These are phyloP conservation scores for Orthonyx spaldingii DNA, from an alignment of 2,113 vertebrate species.

Conservation along the genomic window DNA sequence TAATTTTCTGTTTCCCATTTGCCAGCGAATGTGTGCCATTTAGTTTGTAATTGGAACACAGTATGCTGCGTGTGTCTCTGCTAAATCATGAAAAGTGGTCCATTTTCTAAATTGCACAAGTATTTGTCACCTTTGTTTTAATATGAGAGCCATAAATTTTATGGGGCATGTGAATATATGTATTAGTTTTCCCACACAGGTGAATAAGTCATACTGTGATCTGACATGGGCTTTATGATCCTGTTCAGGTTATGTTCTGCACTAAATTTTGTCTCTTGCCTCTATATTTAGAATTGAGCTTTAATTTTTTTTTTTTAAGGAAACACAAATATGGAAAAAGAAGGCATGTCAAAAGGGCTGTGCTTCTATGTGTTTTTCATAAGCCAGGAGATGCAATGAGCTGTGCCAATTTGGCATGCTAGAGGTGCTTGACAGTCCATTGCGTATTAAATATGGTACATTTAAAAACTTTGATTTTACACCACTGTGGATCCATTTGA, in stretches of 20 bases:
- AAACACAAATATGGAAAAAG: neutral
- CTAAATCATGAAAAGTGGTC: conserved; percentile 44
- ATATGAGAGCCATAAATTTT: conserved; percentile 40
- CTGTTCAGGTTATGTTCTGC: neutral
- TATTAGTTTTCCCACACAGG: neutral
- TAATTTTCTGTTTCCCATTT: conserved; percentile 34
- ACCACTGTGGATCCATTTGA: neutral
- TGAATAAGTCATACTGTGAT: neutral
- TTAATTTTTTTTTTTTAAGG: neutral
- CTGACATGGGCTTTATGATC: conserved; percentile 6
- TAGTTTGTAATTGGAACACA: conserved; percentile 55
- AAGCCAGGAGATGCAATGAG: neutral
- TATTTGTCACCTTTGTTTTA: conserved; percentile 51
- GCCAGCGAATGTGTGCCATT: neutral
- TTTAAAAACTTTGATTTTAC: conserved; percentile 38
- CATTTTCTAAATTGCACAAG: conserved; percentile 42
- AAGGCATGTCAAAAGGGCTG: neutral
- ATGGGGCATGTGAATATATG: neutral
- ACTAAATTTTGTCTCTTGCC: neutral
- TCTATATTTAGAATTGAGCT: conserved; percentile 25
- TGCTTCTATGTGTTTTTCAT: neutral
- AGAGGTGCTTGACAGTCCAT: conserved; percentile 15
- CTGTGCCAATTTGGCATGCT: neutral
- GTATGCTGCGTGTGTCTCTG: neutral
- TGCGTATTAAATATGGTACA: conserved; percentile 27